phyloP scores from a whole-genome alignment of 2,113 vertebrate genomes.

The Salvelinus namaycush region DNA sequence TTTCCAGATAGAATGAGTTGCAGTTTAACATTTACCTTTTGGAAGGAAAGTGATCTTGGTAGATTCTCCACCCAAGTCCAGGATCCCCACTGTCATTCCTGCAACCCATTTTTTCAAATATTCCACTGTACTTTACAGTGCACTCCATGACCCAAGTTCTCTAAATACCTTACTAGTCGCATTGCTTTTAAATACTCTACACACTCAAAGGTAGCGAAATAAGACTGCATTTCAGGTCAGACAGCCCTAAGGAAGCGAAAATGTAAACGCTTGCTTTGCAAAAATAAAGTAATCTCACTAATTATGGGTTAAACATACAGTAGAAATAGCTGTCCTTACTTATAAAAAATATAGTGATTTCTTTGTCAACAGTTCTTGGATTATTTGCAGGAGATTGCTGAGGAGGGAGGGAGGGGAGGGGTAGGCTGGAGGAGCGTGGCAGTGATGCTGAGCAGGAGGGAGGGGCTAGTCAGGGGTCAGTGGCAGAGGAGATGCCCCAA shows the following conservation, averaged over 20 bases:
- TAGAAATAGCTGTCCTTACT: constrained; percentile 77
- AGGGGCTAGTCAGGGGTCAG: no score
- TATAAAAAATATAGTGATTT: constrained; percentile 78
- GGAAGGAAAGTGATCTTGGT: no score
- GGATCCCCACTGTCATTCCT: constrained; percentile 81
- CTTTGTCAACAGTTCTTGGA: constrained; percentile 61
- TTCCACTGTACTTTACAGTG: constrained; percentile 43
- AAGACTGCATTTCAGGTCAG: constrained; percentile 58
- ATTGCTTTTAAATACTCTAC: constrained; percentile 44
- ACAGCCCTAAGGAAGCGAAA: constrained; percentile 49
- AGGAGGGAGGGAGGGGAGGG: constrained; percentile 25
- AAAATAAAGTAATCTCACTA: constrained; percentile 64
- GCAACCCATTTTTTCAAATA: neutral
- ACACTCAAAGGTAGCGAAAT: constrained; percentile 43
- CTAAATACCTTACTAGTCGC: constrained; percentile 46
- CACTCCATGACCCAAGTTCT: constrained; percentile 55
- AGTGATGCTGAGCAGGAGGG: neutral
- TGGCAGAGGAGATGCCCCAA: constrained; percentile 28
- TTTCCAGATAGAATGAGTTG: constrained; percentile 21
- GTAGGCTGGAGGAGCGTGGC: constrained; percentile 31
- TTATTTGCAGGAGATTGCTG: constrained; percentile 52
- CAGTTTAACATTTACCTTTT: constrained; percentile 73
- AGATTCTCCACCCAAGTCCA: constrained; percentile 96
- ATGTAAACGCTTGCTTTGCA: constrained; percentile 67
- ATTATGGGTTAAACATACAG: constrained; percentile 72